Percentiles rank a stretch among this genome's conserved stretches.
phyloP scores from a whole-genome alignment of 2,888 invertebrate species.

The Metopia argyrocephala region DNA sequence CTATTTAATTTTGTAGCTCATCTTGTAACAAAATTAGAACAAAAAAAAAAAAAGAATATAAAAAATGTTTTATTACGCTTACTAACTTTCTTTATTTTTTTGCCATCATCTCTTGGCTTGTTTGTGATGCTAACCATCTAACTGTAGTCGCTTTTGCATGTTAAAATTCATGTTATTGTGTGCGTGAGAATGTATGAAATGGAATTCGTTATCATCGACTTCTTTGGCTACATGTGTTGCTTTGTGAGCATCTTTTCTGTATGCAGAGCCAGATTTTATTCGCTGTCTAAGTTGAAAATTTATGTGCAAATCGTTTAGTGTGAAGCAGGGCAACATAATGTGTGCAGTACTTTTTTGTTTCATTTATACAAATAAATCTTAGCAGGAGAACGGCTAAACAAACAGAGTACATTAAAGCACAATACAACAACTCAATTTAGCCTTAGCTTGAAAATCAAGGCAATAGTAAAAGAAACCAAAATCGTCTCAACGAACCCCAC shows the following conservation, averaged over 20 bases:
- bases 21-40: constrained; percentile 14
- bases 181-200: neutral
- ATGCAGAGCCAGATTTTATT: constrained; percentile 1
- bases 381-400: no score
- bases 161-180: constrained; percentile 38
- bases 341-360: constrained; percentile 13
- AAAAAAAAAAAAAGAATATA: constrained; percentile 10
- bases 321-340: constrained; percentile 24
- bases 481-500: neutral
- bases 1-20: no score
- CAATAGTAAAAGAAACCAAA: neutral
- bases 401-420: no score
- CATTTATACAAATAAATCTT: constrained; percentile 15
- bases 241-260: neutral
- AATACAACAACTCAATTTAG: neutral
- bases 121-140: constrained; percentile 34
- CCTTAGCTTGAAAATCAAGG: neutral
- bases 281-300: constrained; percentile 6
- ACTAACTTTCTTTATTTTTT: neutral
- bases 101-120: neutral
- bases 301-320: constrained; percentile 28
- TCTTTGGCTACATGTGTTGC: neutral
- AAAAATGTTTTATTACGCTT: neutral
- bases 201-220: neutral
- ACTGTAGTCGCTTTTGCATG: constrained; percentile 16